Percentiles rank a stretch among this genome's conserved stretches.
Conservation (phyloP, 2,888 invertebrate genomes). For the Rotaria sp. region DNA sequence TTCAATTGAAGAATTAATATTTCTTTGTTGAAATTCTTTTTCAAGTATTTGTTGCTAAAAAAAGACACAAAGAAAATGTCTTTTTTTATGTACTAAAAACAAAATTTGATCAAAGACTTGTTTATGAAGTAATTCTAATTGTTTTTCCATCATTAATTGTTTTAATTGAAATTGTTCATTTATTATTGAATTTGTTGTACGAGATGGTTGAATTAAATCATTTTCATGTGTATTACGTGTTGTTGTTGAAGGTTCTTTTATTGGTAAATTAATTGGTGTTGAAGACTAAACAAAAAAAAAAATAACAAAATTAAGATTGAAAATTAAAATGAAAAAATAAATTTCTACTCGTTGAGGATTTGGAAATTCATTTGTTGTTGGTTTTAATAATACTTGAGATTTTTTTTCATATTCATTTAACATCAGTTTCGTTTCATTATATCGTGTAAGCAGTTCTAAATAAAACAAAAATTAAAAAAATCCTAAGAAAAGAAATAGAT, state of each 20-base stretch:
- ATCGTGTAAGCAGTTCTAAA: constrained; percentile 28
- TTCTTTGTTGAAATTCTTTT: neutral
- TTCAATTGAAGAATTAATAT: neutral
- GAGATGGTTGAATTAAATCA: neutral
- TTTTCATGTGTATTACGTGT: neutral
- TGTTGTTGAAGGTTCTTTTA: neutral
- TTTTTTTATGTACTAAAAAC: neutral
- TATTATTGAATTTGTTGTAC: neutral
- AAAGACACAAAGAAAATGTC: neutral
- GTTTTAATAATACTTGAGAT: neutral
- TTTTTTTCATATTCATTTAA: neutral
- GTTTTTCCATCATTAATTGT: constrained; percentile 27
- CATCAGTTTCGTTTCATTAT: neutral
- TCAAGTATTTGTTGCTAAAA: constrained; percentile 29
- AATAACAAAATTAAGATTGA: neutral
- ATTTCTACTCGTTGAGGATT: neutral
- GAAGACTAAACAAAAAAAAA: neutral
- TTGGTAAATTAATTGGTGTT: neutral
- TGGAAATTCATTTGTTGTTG: neutral
- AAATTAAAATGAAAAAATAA: neutral
- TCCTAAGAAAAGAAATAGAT: neutral
- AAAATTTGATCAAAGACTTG: neutral
- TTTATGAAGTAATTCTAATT: constrained; percentile 12
- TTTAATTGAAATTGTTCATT: constrained; percentile 27
- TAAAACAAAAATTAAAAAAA: neutral